Evolutionary conservation across 2,888 invertebrate genomes (phyloP).

Genomic region (Cephus rjabovi): DNA sequence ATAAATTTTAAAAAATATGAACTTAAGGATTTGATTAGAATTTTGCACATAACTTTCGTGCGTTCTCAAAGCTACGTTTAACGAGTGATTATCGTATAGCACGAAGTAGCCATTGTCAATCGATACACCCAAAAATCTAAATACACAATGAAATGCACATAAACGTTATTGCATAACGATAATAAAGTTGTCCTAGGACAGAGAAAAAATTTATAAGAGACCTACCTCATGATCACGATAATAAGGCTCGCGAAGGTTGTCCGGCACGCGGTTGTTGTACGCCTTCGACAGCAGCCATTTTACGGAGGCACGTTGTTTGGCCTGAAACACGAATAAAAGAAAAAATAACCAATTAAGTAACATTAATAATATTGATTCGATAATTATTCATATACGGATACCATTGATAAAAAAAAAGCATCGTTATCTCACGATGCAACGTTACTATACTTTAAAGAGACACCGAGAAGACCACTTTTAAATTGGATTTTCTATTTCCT

Average conservation of each 20-base stretch:
- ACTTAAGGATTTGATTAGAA: no score
- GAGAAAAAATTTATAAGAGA: constrained; percentile 8
- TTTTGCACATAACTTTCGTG: no score
- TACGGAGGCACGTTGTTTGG: constrained; percentile 94
- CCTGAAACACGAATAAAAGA: constrained; percentile 75
- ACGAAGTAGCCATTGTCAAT: not conserved
- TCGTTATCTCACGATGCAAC: not conserved
- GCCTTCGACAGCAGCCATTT: constrained; percentile 97
- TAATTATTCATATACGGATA: not conserved
- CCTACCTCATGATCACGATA: constrained; percentile 93
- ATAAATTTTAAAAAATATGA: no score
- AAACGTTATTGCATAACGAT: not conserved
- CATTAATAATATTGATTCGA: not conserved
- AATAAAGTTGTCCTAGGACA: not conserved
- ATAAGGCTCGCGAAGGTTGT: constrained; percentile 93
- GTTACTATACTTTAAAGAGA: not conserved
- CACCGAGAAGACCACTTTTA: not conserved
- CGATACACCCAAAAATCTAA: not conserved
- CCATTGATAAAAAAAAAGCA: not conserved
- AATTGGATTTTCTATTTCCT: not conserved
- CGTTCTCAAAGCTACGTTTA: not conserved
- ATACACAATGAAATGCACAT: not conserved
- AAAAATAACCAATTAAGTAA: not conserved
- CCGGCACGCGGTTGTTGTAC: constrained; percentile 93
- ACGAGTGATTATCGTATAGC: not conserved